Base-by-base conservation (phyloP, 2,888 invertebrate species). In the Sphaerophoria taeniata region DNA sequence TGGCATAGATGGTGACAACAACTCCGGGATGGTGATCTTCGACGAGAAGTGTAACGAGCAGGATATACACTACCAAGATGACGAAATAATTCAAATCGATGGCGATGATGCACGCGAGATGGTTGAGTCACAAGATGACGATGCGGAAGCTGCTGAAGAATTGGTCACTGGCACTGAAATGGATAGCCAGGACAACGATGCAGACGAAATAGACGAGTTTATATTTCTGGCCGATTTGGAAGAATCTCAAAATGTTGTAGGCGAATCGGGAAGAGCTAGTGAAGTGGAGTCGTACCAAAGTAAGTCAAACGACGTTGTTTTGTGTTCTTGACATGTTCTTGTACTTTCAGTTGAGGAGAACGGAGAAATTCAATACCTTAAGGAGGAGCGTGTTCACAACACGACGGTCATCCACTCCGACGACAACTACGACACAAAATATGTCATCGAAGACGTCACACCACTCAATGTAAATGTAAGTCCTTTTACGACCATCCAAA, bases 331-430 rank as follows among this genome's bases (percentile, higher is more conserved):
- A 43, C 4, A 7, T 43, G 43, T 43, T 3, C 7, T 49, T 24
- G 6, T 16, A 4, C 9, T 78, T 71, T 65, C 78, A 90, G 90
- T 91, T 65, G 89, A 89, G 53, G 90, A 90, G 45, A 88, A 90
- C 56, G 90, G 90, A 0, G 91, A 91, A 34, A 89, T 91, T 53
- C 88, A 90, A 67, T 91, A 90, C 87, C 88, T 84, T 65, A 89
- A 87, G 73, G 88, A 88, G 33, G 84, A 72, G 47, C 92, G 87
- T 87, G 92, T 36, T 89, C 90, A 88, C 91, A 83, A 79, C 39
- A 83, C 86, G 0, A 83, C 86, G 0, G 87, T 86, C 16, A 45
- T 16, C 0, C 9, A 63, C 11, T 9, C 11, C 11, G 47, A 63
- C 4, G 12, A 47, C 4, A 47, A 33, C 3, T 63, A 24, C 11